Conservation (phyloP, 2,113 vertebrate genomes). For the Xerus inauris region DNA sequence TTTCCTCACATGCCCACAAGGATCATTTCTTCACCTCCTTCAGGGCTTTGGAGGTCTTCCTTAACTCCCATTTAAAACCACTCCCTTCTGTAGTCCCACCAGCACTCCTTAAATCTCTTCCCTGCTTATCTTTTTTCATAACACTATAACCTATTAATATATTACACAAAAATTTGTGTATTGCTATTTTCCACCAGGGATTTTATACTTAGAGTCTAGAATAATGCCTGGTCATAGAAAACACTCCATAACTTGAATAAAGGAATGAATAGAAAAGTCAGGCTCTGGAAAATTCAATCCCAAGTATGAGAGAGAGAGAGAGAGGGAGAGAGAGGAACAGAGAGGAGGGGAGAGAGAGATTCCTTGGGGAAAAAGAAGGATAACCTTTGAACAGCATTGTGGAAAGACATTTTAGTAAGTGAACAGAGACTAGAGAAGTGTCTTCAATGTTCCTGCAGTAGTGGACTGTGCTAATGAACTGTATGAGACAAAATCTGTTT, state of each 20-base stretch:
- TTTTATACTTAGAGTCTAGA: neutral
- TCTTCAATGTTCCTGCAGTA: neutral
- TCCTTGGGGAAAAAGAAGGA: neutral
- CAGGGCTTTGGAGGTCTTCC: neutral
- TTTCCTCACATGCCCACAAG: neutral
- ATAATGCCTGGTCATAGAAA: neutral
- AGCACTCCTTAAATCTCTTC: neutral
- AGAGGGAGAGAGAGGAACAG: too few relatives aligned
- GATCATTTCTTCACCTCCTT: neutral
- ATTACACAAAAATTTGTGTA: neutral
- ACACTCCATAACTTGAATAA: neutral
- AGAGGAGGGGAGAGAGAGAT: too few relatives aligned
- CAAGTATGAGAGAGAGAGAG: neutral
- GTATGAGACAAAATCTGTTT: neutral
- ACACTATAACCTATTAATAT: neutral
- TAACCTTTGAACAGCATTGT: neutral
- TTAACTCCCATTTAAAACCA: neutral
- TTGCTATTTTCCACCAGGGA: neutral
- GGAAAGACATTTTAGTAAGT: neutral
- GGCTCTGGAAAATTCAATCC: neutral
- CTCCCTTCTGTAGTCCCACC: too few relatives aligned
- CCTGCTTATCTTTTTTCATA: neutral
- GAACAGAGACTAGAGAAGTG: neutral
- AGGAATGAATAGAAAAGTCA: neutral
- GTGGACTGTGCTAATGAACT: neutral